Percentiles rank a stretch among this genome's conserved stretches.
phyloP scores from a whole-genome alignment of 2,888 invertebrate species.

The Yponomeuta cagnagella region DNA sequence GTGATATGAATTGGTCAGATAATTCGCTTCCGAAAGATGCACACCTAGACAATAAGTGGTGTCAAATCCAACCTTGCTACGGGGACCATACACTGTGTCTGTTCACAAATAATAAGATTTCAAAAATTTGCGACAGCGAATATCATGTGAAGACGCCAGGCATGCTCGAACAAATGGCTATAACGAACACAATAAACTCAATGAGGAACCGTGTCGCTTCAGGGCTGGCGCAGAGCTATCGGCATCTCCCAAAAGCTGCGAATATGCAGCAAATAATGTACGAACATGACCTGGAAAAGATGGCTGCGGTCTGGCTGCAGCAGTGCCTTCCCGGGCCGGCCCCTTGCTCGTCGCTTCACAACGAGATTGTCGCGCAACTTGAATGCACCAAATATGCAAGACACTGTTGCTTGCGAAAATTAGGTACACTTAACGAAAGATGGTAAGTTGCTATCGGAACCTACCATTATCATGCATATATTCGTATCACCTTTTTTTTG shows the following conservation, averaged over 20 bases:
- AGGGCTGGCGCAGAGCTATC: conserved; percentile 40
- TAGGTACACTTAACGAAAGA: not conserved
- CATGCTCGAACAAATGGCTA: conserved; percentile 39
- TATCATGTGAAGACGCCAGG: conserved; percentile 42
- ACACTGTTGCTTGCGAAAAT: conserved; percentile 38
- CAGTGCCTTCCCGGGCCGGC: conserved; percentile 63
- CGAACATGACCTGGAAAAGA: conserved; percentile 55
- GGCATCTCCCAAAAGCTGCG: conserved; percentile 51
- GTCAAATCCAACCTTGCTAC: conserved; percentile 52
- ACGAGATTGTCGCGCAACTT: conserved; percentile 49
- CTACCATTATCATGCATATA: too few species aligned
- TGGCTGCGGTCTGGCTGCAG: conserved; percentile 53
- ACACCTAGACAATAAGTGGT: conserved; percentile 42
- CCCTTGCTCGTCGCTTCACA: conserved; percentile 53
- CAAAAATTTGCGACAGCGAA: conserved; percentile 41
- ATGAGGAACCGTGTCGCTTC: conserved; percentile 62
- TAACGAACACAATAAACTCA: conserved; percentile 56
- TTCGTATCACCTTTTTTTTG: too few species aligned
- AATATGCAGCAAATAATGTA: conserved; percentile 63
- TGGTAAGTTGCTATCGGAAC: conserved; percentile 2
- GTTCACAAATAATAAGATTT: conserved; percentile 35
- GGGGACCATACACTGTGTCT: conserved; percentile 65
- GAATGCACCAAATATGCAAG: conserved; percentile 58
- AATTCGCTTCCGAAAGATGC: not conserved
- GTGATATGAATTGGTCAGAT: not conserved